Evolutionary conservation across 2,113 vertebrate species (phyloP).

Genomic region (Anolis sagrei): DNA sequence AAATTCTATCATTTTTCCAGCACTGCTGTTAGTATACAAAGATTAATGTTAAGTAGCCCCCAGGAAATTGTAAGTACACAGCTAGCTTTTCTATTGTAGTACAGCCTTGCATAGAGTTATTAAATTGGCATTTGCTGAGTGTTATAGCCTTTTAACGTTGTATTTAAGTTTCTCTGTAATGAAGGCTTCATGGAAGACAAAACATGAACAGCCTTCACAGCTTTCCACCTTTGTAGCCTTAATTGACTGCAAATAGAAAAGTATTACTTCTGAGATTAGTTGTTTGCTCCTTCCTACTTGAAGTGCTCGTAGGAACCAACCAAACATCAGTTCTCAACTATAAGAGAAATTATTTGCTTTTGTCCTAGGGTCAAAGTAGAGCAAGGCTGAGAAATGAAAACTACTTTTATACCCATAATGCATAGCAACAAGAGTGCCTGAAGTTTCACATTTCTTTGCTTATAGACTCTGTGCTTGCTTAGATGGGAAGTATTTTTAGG

Average conservation of each 20-base stretch:
- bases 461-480: no score
- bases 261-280: background rate
- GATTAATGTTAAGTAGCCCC: background rate
- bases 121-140: constrained; percentile 32
- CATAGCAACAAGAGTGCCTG: no score
- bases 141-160: constrained; percentile 1
- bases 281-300: background rate
- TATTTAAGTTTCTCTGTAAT: constrained; percentile 34
- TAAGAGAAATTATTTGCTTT: background rate
- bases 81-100: background rate
- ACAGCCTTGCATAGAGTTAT: background rate
- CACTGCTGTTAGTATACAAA: constrained; percentile 4
- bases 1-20: constrained; percentile 9
- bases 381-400: background rate
- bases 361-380: background rate
- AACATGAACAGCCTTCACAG: background rate
- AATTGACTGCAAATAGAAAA: constrained; percentile 2
- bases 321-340: background rate
- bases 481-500: no score
- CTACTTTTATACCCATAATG: no score
- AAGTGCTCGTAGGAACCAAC: background rate
- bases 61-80: constrained; percentile 23
- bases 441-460: no score
- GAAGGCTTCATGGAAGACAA: constrained; percentile 30
- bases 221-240: background rate